Percentiles rank a stretch among this genome's conserved stretches.
Conservation (phyloP, 2,888 invertebrate genomes). For the Amiota communis region DNA sequence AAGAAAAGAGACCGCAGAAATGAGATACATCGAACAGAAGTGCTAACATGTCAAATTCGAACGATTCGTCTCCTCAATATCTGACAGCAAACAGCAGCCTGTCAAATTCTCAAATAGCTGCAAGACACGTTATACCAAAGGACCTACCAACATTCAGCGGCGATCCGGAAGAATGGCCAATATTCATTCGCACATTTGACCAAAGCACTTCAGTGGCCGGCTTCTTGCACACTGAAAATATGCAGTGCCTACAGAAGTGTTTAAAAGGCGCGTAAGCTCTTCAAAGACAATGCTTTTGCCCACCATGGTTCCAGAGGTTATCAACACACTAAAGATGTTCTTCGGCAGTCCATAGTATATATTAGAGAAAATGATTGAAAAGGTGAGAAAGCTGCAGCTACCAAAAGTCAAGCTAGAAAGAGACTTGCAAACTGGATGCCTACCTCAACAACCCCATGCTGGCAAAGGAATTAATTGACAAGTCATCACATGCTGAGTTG, state of each 20-base stretch:
- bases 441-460: constrained; percentile 39
- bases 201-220: constrained; percentile 1
- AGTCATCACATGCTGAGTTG: constrained; percentile 37
- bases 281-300: constrained; percentile 30
- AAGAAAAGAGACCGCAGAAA: constrained; percentile 4
- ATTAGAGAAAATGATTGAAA: constrained; percentile 36
- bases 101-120: constrained; percentile 1
- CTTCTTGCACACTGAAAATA: constrained; percentile 27
- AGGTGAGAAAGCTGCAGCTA: constrained; percentile 23
- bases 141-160: constrained; percentile 33
- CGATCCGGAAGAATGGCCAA: constrained; percentile 35
- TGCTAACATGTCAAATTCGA: background rate
- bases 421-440: constrained; percentile 33
- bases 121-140: constrained; percentile 14
- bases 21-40: background rate
- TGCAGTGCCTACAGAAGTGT: constrained; percentile 28
- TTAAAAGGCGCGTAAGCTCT: constrained; percentile 32
- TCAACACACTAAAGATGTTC: constrained; percentile 30
- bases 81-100: background rate
- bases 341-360: constrained; percentile 38
- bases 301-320: constrained; percentile 34
- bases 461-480: constrained; percentile 35
- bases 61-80: background rate
- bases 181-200: constrained; percentile 33
- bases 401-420: constrained; percentile 33